A percentile compares a stretch with the other conserved stretches of the same genome.
These are phyloP conservation scores for Caenorhabditis sp. DNA, from an alignment of 2,888 invertebrate genomes.

Conservation along the genomic window DNA sequence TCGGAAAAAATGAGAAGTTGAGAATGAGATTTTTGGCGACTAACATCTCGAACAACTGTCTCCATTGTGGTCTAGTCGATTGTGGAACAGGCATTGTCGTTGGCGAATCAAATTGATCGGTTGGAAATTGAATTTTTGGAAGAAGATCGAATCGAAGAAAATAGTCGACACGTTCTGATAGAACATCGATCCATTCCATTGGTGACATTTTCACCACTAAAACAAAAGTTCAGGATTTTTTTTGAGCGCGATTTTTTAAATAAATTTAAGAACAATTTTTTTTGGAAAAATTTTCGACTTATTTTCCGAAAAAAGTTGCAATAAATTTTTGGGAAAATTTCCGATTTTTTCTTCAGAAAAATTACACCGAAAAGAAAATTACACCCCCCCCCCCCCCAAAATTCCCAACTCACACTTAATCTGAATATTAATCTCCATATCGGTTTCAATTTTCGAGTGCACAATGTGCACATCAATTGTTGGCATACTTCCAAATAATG, in stretches of 20 bases:
- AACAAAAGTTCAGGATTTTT: not conserved
- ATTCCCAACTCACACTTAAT: slow-evolving; percentile 22
- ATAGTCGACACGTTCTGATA: slow-evolving; percentile 53
- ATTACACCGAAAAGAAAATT: too few relatives aligned
- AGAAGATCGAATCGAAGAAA: slow-evolving; percentile 63
- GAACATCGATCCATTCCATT: slow-evolving; percentile 45
- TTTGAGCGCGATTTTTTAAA: too few relatives aligned
- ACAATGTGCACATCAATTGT: slow-evolving; percentile 33
- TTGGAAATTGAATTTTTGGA: slow-evolving; percentile 55
- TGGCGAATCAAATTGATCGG: slow-evolving; percentile 46
- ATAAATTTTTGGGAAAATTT: too few relatives aligned
- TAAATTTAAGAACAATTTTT: too few relatives aligned
- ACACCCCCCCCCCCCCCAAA: too few relatives aligned
- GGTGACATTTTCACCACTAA: slow-evolving; percentile 45
- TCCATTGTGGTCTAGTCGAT: slow-evolving; percentile 56
- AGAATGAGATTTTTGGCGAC: not conserved
- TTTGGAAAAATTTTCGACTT: too few relatives aligned
- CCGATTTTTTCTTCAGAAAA: too few relatives aligned
- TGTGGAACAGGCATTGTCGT: slow-evolving; percentile 58
- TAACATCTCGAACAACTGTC: slow-evolving; percentile 55
- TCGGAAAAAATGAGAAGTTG: not conserved
- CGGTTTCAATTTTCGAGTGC: slow-evolving; percentile 12
- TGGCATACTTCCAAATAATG: slow-evolving; percentile 14
- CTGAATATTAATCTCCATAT: slow-evolving; percentile 20
- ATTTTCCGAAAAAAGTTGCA: too few relatives aligned